Base-by-base conservation (phyloP, 2,888 invertebrate species). In the Loripinus fragilis region DNA sequence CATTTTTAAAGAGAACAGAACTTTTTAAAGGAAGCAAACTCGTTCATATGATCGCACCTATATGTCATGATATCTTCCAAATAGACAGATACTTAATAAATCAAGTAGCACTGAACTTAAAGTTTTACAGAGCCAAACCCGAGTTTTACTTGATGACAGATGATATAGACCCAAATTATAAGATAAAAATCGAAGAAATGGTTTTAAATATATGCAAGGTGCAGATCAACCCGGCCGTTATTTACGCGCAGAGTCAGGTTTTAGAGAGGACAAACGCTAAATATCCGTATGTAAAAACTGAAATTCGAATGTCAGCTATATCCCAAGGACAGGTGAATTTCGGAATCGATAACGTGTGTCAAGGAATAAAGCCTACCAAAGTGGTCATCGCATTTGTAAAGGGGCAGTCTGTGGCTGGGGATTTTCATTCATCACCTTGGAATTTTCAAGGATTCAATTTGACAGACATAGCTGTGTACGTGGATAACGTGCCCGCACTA, bases 371-470 rank as follows among this genome's bases (percentile, higher is more conserved):
- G 48, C 79, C 72, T 17, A 45, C 55, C 12, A 71, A 55, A 50
- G 48, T 68, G 30, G 52, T 72, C 0, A 23, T 79, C 2, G 76
- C 48, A 50, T 80, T 80, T n/a, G 80, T 65, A 25, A 72, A 76
- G 17, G 64, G 75, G 30, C 33, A 52, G 23, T 38, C 75, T 3
- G 75, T 72, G 48, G 33, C 79, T 15, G 79, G 79, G 38, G 30
- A 33, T 17, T 79, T 65, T 38, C 20, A 42, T 1, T 28, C 52
- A 10, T 71, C 71, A 7, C 79, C 72, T 12, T 69, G 33, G 30
- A 76, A 79, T 66, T 76, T 76, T 35, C 64, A 76, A 45, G 41
- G 66, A n/a, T 79, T 60, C 33, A 48, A 55, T 20, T 20, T 79
- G 48, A 74, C 38, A 12, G 48, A 79, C 52, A 30, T 79, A 42